Conservation (phyloP, 1,140 invertebrate species). For the Drosophila subpulchrella region DNA sequence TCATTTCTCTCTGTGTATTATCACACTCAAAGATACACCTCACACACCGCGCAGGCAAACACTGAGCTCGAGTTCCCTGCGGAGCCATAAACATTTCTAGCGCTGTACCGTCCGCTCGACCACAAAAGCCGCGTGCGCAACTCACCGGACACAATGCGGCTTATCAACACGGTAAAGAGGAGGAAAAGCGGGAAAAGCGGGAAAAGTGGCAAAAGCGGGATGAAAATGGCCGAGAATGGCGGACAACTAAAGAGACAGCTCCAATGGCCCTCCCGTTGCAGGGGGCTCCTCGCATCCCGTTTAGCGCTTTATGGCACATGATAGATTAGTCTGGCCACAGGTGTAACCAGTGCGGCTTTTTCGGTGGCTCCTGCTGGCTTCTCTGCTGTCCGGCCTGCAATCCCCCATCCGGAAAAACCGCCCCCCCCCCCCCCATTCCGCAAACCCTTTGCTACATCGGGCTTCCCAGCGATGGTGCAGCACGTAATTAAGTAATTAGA, state of each 20-base stretch:
- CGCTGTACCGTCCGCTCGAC: constrained; percentile 24
- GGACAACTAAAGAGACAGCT: constrained; percentile 33
- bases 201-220: constrained; percentile 5
- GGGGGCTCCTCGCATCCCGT: constrained; percentile 11
- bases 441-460: constrained; percentile 8
- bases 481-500: constrained; percentile 63
- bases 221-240: constrained; percentile 13
- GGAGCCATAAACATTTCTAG: constrained; percentile 71
- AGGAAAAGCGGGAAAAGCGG: constrained; percentile 11
- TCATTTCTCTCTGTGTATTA: background rate
- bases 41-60: constrained; percentile 7
- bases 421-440: background rate
- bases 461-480: constrained; percentile 28
- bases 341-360: constrained; percentile 63
- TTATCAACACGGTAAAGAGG: constrained; percentile 64
- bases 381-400: constrained; percentile 20
- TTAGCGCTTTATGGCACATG: constrained; percentile 77
- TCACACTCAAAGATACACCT: constrained; percentile 10
- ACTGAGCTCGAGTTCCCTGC: constrained; percentile 32
- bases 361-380: constrained; percentile 42
- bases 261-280: constrained; percentile 8
- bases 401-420: constrained; percentile 4
- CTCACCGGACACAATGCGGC: constrained; percentile 78
- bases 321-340: constrained; percentile 79
- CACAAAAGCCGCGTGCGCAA: constrained; percentile 80